Evolutionary conservation across 2,888 invertebrate genomes (phyloP).

Genomic region (Drymonia ruficornis): DNA sequence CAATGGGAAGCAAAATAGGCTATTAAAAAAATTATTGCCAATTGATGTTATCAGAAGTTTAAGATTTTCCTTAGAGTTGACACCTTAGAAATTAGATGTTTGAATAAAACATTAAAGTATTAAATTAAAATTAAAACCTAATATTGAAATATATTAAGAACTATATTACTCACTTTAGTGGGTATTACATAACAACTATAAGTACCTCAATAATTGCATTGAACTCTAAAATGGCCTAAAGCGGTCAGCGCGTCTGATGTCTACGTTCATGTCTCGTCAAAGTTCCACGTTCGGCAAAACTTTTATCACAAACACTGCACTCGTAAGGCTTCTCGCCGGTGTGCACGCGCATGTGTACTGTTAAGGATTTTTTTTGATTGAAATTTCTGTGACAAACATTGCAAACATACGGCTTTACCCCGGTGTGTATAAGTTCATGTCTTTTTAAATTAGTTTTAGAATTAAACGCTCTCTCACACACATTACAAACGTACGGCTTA

Average conservation of each 20-base stretch:
- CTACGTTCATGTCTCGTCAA: not conserved
- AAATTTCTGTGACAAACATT: not conserved
- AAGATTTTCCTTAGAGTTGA: too few relatives aligned
- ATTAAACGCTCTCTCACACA: not conserved
- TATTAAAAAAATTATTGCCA: too few relatives aligned
- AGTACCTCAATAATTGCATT: too few relatives aligned
- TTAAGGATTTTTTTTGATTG: not conserved
- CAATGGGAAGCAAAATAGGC: too few relatives aligned
- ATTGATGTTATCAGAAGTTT: too few relatives aligned
- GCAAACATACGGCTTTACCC: not conserved
- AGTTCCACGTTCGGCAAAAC: not conserved
- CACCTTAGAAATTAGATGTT: too few relatives aligned
- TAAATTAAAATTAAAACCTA: too few relatives aligned
- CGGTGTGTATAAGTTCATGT: not conserved
- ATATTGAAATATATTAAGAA: too few relatives aligned
- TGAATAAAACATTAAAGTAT: too few relatives aligned
- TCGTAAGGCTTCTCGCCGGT: not conserved
- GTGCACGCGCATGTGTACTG: not conserved
- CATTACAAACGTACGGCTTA: not conserved
- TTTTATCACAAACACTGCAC: not conserved
- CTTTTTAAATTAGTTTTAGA: not conserved
- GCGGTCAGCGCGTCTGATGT: not conserved
- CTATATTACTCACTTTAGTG: too few relatives aligned
- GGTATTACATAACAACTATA: too few relatives aligned
- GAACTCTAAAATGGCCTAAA: too few relatives aligned